Conservation (phyloP, 92 coral and sea anemone genomes). For the Parazoanthus atlanticus region DNA sequence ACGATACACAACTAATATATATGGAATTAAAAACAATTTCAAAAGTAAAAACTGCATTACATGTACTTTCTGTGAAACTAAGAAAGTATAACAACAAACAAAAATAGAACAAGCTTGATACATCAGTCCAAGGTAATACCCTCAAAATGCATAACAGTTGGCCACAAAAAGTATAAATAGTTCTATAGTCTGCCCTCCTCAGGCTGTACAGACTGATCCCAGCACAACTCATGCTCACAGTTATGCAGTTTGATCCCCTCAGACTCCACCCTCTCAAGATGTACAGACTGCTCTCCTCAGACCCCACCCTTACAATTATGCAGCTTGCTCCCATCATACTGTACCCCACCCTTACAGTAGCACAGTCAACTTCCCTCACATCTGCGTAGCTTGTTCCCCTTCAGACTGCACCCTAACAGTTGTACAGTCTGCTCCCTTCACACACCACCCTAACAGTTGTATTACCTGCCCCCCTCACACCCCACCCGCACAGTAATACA, state of each 20-base stretch:
- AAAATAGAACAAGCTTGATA: too few species aligned
- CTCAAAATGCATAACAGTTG: not conserved
- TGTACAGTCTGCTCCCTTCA: not conserved
- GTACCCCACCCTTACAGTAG: not conserved
- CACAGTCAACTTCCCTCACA: not conserved
- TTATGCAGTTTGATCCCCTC: not conserved
- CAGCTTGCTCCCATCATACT: not conserved
- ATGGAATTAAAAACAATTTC: too few species aligned
- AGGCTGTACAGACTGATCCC: not conserved
- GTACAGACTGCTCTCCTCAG: not conserved
- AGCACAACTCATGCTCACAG: not conserved
- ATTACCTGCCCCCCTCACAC: not conserved
- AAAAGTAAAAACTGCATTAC: too few species aligned
- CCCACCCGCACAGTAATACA: not conserved
- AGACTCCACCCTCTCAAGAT: not conserved
- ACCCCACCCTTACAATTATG: not conserved
- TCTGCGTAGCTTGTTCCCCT: not conserved
- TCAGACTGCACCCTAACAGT: not conserved
- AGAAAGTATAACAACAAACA: too few species aligned
- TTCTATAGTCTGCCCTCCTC: not conserved
- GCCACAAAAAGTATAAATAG: not conserved
- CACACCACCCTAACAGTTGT: not conserved
- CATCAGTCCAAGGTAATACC: not conserved
- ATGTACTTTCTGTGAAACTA: too few species aligned
- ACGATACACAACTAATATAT: too few species aligned